phyloP scores from a whole-genome alignment of 2,888 invertebrate species.

The Linnaemya vulpina region DNA sequence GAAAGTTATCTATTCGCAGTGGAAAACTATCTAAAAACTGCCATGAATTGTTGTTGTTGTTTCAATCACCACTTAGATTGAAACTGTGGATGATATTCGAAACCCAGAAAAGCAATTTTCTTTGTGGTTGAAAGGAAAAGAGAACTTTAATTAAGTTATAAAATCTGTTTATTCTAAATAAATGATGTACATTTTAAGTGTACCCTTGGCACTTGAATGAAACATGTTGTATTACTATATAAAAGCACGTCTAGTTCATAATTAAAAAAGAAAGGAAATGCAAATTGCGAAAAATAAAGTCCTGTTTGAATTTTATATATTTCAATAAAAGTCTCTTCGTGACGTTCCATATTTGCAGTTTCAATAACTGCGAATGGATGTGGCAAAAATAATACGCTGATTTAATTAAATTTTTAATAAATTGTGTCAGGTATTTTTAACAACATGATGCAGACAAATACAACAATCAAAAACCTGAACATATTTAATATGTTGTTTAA shows the following conservation, averaged over 20 bases:
- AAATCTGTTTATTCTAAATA: neutral
- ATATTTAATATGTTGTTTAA: neutral
- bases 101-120: neutral
- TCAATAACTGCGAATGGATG: neutral
- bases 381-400: neutral
- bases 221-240: conserved; percentile 32
- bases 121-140: neutral
- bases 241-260: conserved; percentile 39
- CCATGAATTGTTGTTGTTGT: neutral
- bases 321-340: neutral
- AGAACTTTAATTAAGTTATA: neutral
- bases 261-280: conserved; percentile 42
- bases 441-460: neutral
- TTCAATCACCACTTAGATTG: too few relatives aligned
- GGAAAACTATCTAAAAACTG: neutral
- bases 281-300: neutral
- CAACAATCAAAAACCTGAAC: neutral
- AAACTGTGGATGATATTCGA: neutral
- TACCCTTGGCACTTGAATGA: conserved; percentile 10
- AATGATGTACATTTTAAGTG: conserved; percentile 13
- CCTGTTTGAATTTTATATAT: conserved; percentile 7
- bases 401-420: conserved; percentile 1
- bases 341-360: conserved; percentile 21
- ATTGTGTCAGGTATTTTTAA: conserved; percentile 4
- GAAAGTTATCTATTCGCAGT: neutral